Base-by-base conservation (phyloP, 2,113 vertebrate genomes). In the Poeciliopsis prolifica region DNA sequence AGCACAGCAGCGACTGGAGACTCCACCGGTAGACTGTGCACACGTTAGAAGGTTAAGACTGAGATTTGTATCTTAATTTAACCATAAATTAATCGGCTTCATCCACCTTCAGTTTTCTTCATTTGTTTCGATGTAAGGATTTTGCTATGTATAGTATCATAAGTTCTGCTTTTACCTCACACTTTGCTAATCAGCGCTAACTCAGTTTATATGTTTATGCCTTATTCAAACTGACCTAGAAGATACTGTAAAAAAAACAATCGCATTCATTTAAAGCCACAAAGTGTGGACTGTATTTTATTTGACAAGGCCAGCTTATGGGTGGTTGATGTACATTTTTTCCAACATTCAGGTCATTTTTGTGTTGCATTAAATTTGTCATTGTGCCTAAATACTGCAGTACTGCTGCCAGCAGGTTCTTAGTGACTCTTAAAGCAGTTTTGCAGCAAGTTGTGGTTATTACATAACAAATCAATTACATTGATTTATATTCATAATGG, bases 361-460 rank as follows among this genome's bases (percentile, higher is more conserved):
- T 78, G 70, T 75, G 70, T 76, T 58, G 75, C 42, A 69, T 81
- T 28, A 62, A 77, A 74, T 81, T 80, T 79, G 82, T 86, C 58
- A 67, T 90, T 76, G 92, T 94, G 88, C 91, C 92, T 92, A 90
- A 78, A 87, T 82, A 86, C 82, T 91, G 86, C 89, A 90, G 89
- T 83, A 79, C 79, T 86, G 80, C 81, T 89, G 84, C 87, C 82
- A 79, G 82, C 79, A 17, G 62, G 62, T 73, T 76, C 77, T 84
- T 72, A 81, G 78, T 40, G 87, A 78, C 84, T 88, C 86, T 84
- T 86, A 66, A 76, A 72, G 84, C 83, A 88, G 82, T 86, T 77
- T 71, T 79, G 83, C 79, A 81, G 70, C 75, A 77, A 81, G 83
- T 81, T 68, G 63, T 90, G 81, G 87, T 92, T 92, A 92, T 91